These are phyloP conservation scores for Odontomyia ornata DNA, from an alignment of 2,888 invertebrate species.

Conservation along the genomic window DNA sequence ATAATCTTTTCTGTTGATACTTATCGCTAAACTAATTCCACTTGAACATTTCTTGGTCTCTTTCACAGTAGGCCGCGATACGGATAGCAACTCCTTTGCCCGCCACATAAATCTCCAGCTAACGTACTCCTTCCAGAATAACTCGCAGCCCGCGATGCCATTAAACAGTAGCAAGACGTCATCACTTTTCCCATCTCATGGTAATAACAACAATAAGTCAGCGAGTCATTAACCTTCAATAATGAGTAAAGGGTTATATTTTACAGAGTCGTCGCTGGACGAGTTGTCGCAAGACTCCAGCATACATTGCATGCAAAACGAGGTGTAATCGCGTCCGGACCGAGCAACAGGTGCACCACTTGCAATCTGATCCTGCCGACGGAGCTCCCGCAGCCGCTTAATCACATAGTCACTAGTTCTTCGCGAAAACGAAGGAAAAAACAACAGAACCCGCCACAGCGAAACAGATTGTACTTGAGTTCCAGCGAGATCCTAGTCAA, in stretches of 20 bases:
- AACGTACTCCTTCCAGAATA: constrained; percentile 88
- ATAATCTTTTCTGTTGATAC: not conserved
- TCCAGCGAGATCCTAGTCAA: constrained; percentile 44
- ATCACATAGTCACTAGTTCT: constrained; percentile 18
- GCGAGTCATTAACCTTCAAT: constrained; percentile 45
- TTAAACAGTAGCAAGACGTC: constrained; percentile 63
- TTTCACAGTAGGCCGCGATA: constrained; percentile 72
- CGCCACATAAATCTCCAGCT: constrained; percentile 88
- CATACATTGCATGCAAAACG: constrained; percentile 85
- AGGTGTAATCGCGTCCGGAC: constrained; percentile 67
- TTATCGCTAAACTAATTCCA: constrained; percentile 43
- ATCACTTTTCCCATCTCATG: constrained; percentile 70
- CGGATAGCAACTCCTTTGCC: constrained; percentile 78
- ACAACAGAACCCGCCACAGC: constrained; percentile 21
- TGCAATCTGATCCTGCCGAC: constrained; percentile 41
- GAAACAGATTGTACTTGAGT: constrained; percentile 12
- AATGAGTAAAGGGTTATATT: constrained; percentile 52
- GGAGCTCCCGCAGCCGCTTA: not conserved
- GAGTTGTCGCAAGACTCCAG: constrained; percentile 88
- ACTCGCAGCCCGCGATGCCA: constrained; percentile 67
- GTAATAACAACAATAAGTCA: constrained; percentile 59
- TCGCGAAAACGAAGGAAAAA: constrained; percentile 27
- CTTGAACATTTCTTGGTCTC: constrained; percentile 50
- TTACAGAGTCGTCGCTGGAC: constrained; percentile 83
- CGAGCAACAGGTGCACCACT: constrained; percentile 14